A percentile compares a stretch with the other conserved stretches of the same genome.
phyloP scores from a whole-genome alignment of 2,797 vertebrate genomes.

The Coreius guichenoti region DNA sequence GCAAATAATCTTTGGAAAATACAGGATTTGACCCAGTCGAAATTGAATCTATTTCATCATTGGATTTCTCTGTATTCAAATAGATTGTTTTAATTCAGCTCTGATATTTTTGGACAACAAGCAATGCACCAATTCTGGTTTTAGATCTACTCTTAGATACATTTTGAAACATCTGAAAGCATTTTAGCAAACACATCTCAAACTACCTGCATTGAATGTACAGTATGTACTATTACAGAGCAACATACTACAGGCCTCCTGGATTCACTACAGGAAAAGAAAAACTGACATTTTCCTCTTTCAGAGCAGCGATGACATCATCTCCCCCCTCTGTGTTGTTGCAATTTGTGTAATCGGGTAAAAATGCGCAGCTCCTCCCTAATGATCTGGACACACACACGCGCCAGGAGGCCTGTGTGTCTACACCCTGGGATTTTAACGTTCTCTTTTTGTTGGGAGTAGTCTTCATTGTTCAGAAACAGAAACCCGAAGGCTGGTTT shows the following conservation, averaged over 20 bases:
- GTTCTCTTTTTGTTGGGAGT: conserved; percentile 3
- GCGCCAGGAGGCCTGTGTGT: conserved; percentile 23
- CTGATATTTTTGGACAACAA: background rate
- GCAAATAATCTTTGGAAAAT: background rate
- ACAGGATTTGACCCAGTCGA: background rate
- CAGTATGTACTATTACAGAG: background rate
- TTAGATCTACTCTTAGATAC: background rate
- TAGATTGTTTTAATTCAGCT: background rate
- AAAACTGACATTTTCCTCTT: conserved; percentile 39
- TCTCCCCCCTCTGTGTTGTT: conserved; percentile 32
- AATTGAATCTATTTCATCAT: background rate
- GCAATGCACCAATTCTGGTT: background rate
- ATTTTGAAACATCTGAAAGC: background rate
- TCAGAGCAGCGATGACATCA: conserved; percentile 50
- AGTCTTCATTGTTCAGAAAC: background rate
- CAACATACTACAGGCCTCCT: conserved; percentile 24
- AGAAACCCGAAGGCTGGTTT: background rate
- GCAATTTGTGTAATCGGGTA: conserved; percentile 52
- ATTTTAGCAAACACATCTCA: background rate
- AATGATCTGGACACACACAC: conserved; percentile 41
- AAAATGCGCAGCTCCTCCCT: conserved; percentile 48
- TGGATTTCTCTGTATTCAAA: background rate
- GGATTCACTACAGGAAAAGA: conserved; percentile 47
- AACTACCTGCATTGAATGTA: background rate
- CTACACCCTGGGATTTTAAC: conserved; percentile 18